phyloP scores from a whole-genome alignment of 2,113 vertebrate genomes.

The Lophura nycthemera region DNA sequence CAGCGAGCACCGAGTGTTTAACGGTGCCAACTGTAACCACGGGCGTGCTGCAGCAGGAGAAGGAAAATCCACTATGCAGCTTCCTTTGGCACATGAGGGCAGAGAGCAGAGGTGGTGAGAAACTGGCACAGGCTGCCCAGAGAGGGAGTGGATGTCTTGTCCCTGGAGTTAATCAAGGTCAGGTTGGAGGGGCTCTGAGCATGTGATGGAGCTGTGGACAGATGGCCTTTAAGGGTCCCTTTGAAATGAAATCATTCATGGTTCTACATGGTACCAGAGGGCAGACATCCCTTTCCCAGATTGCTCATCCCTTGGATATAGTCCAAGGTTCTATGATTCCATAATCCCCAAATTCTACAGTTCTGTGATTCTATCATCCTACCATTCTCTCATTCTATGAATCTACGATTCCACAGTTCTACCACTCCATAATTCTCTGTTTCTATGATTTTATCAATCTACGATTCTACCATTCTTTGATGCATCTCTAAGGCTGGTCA shows the following conservation, averaged over 20 bases:
- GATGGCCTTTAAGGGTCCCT: too few species aligned
- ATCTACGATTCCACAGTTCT: neutral
- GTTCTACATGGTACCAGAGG: neutral
- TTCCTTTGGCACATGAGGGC: neutral
- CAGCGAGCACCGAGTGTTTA: slow-evolving; percentile 39
- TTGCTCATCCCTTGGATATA: neutral
- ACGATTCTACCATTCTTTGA: neutral
- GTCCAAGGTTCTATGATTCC: neutral
- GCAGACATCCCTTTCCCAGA: neutral
- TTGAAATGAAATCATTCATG: too few species aligned
- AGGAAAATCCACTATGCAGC: neutral
- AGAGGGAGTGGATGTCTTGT: too few species aligned
- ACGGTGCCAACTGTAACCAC: slow-evolving; percentile 46
- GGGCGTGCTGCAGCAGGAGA: neutral
- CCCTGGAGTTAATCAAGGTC: too few species aligned
- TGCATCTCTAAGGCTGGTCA: neutral
- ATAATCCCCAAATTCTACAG: too few species aligned
- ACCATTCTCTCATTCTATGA: neutral
- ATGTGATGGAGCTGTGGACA: too few species aligned
- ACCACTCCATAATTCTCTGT: neutral
- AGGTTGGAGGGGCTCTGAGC: too few species aligned
- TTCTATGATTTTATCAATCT: neutral
- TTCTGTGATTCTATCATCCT: neutral
- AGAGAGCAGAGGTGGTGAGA: neutral
- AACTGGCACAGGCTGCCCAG: too few species aligned